These are phyloP conservation scores for Rallus limicola DNA, from an alignment of 2,113 vertebrate species.

Conservation along the genomic window DNA sequence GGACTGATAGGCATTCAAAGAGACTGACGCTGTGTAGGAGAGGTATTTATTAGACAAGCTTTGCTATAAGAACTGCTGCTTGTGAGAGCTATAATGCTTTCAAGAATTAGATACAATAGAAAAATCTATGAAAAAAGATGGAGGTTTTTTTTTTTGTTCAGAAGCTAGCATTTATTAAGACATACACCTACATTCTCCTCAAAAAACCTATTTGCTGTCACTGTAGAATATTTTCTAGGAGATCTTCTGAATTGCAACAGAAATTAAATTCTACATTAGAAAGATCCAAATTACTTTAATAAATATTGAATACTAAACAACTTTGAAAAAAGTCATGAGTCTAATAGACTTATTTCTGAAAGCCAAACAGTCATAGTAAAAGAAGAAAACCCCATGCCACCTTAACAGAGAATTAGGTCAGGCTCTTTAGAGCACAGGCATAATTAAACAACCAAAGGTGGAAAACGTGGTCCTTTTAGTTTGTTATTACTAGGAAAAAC, in stretches of 20 bases:
- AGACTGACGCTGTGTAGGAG: background rate
- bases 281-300: background rate
- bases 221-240: background rate
- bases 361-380: background rate
- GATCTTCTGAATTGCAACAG: background rate
- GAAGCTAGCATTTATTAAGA: slow-evolving; percentile 3
- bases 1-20: background rate
- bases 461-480: background rate
- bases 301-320: background rate
- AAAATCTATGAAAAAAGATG: background rate
- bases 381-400: background rate
- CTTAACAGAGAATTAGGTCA: background rate
- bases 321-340: background rate
- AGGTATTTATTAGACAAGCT: background rate
- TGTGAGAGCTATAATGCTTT: background rate
- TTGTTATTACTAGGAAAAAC: background rate
- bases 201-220: background rate
- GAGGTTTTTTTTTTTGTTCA: background rate
- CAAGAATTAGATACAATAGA: background rate
- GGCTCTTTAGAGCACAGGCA: background rate
- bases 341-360: background rate
- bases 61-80: background rate
- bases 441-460: background rate
- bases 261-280: background rate
- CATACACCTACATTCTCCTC: slow-evolving; percentile 15